Evolutionary conservation across 2,797 vertebrate genomes (phyloP).

Genomic region (Eulemur mongoz): DNA sequence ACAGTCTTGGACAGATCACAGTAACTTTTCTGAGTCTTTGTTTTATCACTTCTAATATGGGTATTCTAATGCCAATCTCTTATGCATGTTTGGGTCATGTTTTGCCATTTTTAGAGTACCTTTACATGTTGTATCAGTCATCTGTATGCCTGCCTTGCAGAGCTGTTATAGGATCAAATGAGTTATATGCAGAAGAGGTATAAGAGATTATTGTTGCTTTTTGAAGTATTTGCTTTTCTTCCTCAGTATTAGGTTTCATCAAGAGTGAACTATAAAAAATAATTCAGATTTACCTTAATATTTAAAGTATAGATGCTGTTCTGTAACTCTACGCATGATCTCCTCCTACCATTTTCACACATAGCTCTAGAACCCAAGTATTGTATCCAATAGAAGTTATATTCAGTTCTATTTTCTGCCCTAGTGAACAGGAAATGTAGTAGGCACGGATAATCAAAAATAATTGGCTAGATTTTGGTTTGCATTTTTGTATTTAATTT

Average conservation of each 20-base stretch:
- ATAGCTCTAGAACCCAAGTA: conserved; percentile 53
- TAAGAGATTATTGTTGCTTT: conserved; percentile 24
- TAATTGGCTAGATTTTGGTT: conserved; percentile 65
- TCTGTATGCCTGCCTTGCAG: neutral
- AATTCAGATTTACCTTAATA: conserved; percentile 63
- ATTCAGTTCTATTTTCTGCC: conserved; percentile 69
- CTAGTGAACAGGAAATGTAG: conserved; percentile 67
- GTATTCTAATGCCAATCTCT: neutral
- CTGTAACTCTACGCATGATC: conserved; percentile 39
- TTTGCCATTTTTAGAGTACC: neutral
- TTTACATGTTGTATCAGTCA: neutral
- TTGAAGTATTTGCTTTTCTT: conserved; percentile 43
- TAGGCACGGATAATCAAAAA: conserved; percentile 68
- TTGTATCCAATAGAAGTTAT: conserved; percentile 59
- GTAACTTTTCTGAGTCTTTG: neutral
- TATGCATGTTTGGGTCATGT: neutral
- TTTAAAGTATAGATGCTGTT: conserved; percentile 54
- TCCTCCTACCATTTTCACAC: conserved; percentile 34
- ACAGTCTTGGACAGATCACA: neutral
- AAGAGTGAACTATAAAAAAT: conserved; percentile 45
- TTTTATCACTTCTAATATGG: neutral
- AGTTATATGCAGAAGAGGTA: conserved; percentile 2
- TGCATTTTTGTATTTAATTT: conserved; percentile 62
- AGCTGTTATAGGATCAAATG: neutral
- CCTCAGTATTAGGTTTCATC: conserved; percentile 42